Evolutionary conservation across 2,113 vertebrate species (phyloP), one percentile per base, ranked within the genome.

Genomic region (Onychorhynchus coronatus): DNA sequence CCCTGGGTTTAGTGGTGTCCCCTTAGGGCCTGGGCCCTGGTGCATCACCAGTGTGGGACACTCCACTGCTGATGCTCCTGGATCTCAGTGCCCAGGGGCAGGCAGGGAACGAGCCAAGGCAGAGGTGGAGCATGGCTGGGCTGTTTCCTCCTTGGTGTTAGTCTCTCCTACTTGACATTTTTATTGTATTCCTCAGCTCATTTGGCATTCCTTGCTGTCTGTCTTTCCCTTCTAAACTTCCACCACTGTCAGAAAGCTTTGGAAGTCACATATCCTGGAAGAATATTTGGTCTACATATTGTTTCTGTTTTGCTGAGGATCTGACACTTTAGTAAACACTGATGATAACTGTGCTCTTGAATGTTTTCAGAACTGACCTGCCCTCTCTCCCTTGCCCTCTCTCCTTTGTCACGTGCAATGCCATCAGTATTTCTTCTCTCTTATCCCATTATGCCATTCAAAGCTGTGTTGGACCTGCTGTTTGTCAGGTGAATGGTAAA

Each of bases 61-160:
- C 20, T 22, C 59, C n/a, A 24, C 5, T 41, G 17, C 21, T 39
- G 53, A 1, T 28, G 31, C 33, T 70, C 19, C 14, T 58, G 56
- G 22, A 4, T 66, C 28, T 49, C 18, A 5, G 73, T n/a, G 73
- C 22, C 22, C 0, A 0, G 0, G 22, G 52, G 6, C 24, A 4
- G 75, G 62, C 56, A 71, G 33, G 30, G 20, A 4, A 20, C 24
- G 28, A 37, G 1, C 30, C 14, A 67, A 58, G 70, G 2, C n/a
- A 20, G 71, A 62, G 62, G 19, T 44, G 47, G 23, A 81, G 42
- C 53, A 5, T 1, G 5, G 35, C 58, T 61, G 58, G 58, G 0
- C 68, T 52, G 59, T 16, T 73, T 52, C 35, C 67, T 58, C 30
- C 53, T 55, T 13, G 59, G 8, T 58, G 27, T 27, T 66, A 31